phyloP scores from a whole-genome alignment of 2,797 vertebrate species.

The Pogonophryne albipinna region DNA sequence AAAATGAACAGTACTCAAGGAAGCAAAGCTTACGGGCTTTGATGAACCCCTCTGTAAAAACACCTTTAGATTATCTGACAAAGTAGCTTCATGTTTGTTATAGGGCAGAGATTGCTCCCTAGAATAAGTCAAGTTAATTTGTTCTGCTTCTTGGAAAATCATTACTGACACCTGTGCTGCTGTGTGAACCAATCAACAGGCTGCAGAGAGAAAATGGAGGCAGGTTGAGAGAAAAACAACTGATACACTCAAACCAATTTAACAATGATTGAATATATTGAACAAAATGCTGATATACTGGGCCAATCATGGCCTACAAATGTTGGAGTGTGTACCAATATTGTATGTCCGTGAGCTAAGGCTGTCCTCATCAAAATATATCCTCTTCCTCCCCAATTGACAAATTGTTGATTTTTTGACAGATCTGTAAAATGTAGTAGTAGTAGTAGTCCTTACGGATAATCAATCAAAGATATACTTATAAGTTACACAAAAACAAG shows the following conservation, averaged over 20 bases:
- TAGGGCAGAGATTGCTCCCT: slow-evolving; percentile 4
- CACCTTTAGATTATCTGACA: slow-evolving; percentile 39
- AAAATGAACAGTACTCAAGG: background rate
- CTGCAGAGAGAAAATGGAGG: slow-evolving; percentile 4
- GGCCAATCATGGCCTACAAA: slow-evolving; percentile 1
- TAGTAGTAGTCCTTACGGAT: too few relatives aligned
- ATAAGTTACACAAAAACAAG: too few relatives aligned
- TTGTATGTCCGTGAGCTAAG: too few relatives aligned
- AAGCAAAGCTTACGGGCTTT: background rate
- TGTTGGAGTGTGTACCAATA: background rate
- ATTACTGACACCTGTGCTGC: slow-evolving; percentile 37
- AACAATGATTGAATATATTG: background rate
- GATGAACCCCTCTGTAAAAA: slow-evolving; percentile 6
- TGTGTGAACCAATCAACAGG: slow-evolving; percentile 21
- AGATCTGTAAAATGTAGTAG: too few relatives aligned
- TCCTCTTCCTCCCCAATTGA: too few relatives aligned
- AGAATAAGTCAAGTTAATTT: slow-evolving; percentile 1
- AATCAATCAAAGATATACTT: too few relatives aligned
- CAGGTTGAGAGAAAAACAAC: slow-evolving; percentile 1
- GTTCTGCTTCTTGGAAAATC: slow-evolving; percentile 29
- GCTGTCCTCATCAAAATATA: too few relatives aligned
- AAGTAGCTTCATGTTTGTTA: slow-evolving; percentile 12
- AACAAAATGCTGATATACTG: background rate
- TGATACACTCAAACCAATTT: background rate
- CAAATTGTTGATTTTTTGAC: too few relatives aligned